Conservation (phyloP, 2,113 vertebrate genomes). For the Tachycineta bicolor region DNA sequence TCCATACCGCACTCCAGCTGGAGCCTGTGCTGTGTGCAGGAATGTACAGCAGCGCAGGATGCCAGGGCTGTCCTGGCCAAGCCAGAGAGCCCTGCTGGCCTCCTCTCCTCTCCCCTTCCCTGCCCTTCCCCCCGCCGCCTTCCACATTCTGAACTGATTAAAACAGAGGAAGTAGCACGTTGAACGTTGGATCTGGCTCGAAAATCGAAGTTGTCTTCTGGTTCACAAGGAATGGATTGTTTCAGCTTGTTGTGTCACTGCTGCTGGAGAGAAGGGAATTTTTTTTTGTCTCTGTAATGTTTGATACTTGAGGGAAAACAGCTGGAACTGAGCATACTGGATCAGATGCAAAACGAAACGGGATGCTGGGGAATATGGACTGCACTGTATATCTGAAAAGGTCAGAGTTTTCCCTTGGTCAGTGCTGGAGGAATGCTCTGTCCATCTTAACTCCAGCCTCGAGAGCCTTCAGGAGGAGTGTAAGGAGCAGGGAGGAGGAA, state of each 20-base stretch:
- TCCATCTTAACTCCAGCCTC: constrained; percentile 55
- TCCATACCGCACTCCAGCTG: constrained; percentile 21
- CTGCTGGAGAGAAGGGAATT: constrained; percentile 71
- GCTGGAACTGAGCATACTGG: constrained; percentile 77
- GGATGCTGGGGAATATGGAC: constrained; percentile 80
- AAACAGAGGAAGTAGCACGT: constrained; percentile 76
- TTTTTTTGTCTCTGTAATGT: constrained; percentile 77
- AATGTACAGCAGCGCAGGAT: background rate
- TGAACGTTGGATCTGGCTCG: constrained; percentile 66
- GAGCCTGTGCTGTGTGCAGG: background rate
- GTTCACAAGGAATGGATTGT: constrained; percentile 84
- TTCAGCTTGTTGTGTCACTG: constrained; percentile 79
- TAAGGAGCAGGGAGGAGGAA: constrained; percentile 41
- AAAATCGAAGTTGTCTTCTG: constrained; percentile 70
- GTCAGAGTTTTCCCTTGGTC: constrained; percentile 82
- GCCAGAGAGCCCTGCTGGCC: background rate
- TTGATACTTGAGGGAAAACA: constrained; percentile 87
- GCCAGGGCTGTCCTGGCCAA: background rate
- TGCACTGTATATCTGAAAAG: constrained; percentile 75
- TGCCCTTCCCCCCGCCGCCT: background rate
- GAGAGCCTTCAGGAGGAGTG: constrained; percentile 51
- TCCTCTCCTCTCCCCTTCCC: background rate
- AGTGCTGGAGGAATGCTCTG: constrained; percentile 70
- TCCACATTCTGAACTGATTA: constrained; percentile 72
- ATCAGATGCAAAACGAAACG: constrained; percentile 71